phyloP scores from a whole-genome alignment of 2,797 vertebrate species.

The Falco novaeseelandiae region DNA sequence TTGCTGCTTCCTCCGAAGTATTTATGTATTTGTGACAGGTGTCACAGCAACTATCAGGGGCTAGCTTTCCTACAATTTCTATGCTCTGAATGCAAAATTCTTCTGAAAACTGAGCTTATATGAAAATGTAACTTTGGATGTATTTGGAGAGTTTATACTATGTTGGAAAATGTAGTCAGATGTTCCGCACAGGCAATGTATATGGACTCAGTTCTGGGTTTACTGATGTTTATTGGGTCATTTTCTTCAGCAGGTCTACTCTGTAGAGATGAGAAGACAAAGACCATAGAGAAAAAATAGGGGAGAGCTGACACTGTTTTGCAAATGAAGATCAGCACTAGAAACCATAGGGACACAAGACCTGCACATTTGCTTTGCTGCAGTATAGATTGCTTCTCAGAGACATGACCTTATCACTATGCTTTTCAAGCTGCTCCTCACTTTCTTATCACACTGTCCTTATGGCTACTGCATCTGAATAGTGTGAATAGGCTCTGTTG shows the following conservation, averaged over 20 bases:
- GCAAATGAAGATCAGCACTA: not conserved
- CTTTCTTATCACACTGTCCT: not conserved
- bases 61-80: not conserved
- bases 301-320: not conserved
- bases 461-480: not conserved
- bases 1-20: not conserved
- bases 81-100: not conserved
- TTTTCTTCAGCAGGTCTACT: not conserved
- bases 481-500: not conserved
- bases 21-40: not conserved
- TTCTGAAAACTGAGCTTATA: not conserved
- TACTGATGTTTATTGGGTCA: not conserved
- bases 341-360: not conserved
- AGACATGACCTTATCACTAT: not conserved
- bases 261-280: not conserved
- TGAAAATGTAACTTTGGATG: not conserved
- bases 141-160: not conserved
- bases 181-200: not conserved
- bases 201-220: not conserved
- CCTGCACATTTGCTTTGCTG: not conserved
- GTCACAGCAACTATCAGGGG: not conserved
- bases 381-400: not conserved
- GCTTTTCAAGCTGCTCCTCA: not conserved
- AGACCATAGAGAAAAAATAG: not conserved
- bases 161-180: not conserved